Percentiles rank a stretch among this genome's conserved stretches.
Conservation (phyloP, 2,113 vertebrate species). For the Chaetodon auriga region DNA sequence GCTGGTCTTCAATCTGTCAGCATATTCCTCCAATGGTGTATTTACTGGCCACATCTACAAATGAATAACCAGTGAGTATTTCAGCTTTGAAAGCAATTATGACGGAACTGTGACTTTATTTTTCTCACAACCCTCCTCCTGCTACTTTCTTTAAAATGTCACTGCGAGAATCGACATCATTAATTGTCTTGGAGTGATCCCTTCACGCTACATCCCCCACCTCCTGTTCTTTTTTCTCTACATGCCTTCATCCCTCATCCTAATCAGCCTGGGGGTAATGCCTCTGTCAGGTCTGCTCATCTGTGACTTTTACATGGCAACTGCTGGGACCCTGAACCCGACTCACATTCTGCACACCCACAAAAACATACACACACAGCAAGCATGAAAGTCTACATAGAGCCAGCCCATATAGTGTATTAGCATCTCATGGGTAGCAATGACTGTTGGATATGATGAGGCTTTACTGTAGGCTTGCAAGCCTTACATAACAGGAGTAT, state of each 20-base stretch:
- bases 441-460: neutral
- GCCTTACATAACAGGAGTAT: neutral
- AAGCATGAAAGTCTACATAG: neutral
- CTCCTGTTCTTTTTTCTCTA: constrained; percentile 21
- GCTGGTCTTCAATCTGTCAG: constrained; percentile 7
- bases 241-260: constrained; percentile 36
- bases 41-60: constrained; percentile 16
- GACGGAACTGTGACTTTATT: neutral
- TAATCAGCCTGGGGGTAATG: constrained; percentile 38
- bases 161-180: constrained; percentile 41
- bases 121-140: constrained; percentile 23
- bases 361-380: neutral
- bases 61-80: constrained; percentile 35
- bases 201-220: constrained; percentile 26
- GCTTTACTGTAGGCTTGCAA: neutral
- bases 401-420: neutral
- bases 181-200: constrained; percentile 50
- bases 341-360: constrained; percentile 4
- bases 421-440: neutral
- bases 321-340: constrained; percentile 35
- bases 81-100: constrained; percentile 24
- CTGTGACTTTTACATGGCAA: constrained; percentile 45
- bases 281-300: constrained; percentile 45
- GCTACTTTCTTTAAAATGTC: constrained; percentile 31
- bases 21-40: neutral